Evolutionary conservation across 2,888 invertebrate species (phyloP), one percentile per base, ranked within the genome.

Genomic region (Eubasilissa splendida): DNA sequence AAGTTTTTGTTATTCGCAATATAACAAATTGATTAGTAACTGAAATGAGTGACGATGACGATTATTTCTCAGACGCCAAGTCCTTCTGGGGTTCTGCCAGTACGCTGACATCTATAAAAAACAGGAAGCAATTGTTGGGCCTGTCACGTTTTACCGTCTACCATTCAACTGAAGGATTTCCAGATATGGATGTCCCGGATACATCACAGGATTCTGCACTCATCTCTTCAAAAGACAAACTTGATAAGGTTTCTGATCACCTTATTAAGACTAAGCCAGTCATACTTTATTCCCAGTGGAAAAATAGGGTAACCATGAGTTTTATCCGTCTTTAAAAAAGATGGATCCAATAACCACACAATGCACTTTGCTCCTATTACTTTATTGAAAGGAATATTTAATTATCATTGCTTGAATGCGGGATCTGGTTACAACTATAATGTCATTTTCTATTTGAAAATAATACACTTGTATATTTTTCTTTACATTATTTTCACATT

Each of bases 101-200:
- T 42, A 81, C 80, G 22, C 73, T 81, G 58, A 76, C 75, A 58
- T 78, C 76, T 10, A 52, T 73, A 14, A 71, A 59, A 65, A 76
- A 78, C 53, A 71, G 65, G 60, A 79, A 68, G 68, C 75, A 42
- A 65, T 42, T 60, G 14, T 74, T 92, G 75, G 90, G 91, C 82
- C 88, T 92, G 85, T 92, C 92, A 52, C 88, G 91, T 73, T 91
- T 91, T 85, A 92, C 92, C 14, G 89, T 93, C 63, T 93, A 93
- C 85, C 92, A 92, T 85, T 92, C 92, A 76, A 91, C 92, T 0
- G 88, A 91, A 65, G 92, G 92, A 86, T 86, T 92, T 80, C 87
- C 52, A 33, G 73, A 65, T 14, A 75, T 79, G 66, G 81, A 81
- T 14, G 52, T 60, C 9, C 76, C 70, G 14, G 81, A 81, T 59